phyloP scores from a whole-genome alignment of 2,797 vertebrate species.

The Epinephelus coioides region DNA sequence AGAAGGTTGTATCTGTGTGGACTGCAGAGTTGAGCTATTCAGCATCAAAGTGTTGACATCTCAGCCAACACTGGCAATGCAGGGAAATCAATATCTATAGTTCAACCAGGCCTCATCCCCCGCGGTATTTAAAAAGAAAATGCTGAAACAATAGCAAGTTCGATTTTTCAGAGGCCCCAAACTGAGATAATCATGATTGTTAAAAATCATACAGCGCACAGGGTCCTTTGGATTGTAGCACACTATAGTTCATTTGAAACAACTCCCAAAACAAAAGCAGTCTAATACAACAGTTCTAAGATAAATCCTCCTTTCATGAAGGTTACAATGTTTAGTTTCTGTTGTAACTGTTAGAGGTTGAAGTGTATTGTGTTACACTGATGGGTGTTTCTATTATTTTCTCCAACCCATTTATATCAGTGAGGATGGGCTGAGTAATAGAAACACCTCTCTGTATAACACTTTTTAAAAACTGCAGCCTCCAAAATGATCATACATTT shows the following conservation, averaged over 20 bases:
- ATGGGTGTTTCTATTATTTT: background rate
- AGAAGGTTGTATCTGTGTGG: conserved; percentile 17
- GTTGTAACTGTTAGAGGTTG: background rate
- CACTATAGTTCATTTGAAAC: background rate
- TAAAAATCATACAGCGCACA: background rate
- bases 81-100: conserved; percentile 10
- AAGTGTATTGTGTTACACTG: background rate
- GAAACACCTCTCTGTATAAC: background rate
- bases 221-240: background rate
- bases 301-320: background rate
- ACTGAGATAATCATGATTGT: background rate
- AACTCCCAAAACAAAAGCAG: background rate
- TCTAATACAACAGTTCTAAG: background rate
- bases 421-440: background rate
- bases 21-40: conserved; percentile 27
- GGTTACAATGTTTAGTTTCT: background rate
- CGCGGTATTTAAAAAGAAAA: background rate
- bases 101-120: background rate
- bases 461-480: background rate
- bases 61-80: conserved; percentile 12
- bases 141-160: background rate
- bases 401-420: background rate
- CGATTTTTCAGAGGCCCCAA: background rate
- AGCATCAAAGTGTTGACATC: conserved; percentile 32
- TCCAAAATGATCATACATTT: background rate